Base-by-base conservation (phyloP, 2,797 vertebrate genomes). In the Neosalanx taihuensis region DNA sequence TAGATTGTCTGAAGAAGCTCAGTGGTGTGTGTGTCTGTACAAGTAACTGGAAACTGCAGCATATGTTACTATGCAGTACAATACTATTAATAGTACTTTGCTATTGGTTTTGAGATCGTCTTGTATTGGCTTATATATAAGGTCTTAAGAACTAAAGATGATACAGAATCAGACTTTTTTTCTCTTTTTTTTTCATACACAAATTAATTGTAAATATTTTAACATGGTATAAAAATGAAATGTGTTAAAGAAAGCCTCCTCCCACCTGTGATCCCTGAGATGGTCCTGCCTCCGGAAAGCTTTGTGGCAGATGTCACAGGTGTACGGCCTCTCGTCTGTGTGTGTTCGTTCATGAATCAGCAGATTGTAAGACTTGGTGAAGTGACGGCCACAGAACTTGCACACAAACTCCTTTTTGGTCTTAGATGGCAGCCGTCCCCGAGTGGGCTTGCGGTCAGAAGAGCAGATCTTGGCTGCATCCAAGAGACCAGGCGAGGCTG, bases 361-460 rank as follows among this genome's bases (percentile, higher is more conserved):
- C 74, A 96, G 92, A 81, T 96, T 96, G 85, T 96, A 96, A 31
- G 95, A 96, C 83, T 96, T 96, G 33, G 95, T 96, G 90, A 96
- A 96, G 86, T 96, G 95, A 23, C 95, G 92, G 60, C 95, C 95
- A 37, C 95, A 96, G 88, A 96, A 96, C 85, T 96, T 96, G 89
- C 95, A 96, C 73, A 96, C 94, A 17, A 96, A 96, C 83, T 96
- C 95, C 83, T 96, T 96, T 90, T 96, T 96, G 79, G 95, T 96
- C 91, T 96, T 96, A 77, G 95, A 95, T 0, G 95, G 95, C 80
- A 96, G 88, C 33, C 95, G 91, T 67, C 95, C 95, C 2, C 95
- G 86, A 0, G 93, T 93, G n/a, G 94, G 94, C 87, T 98, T 99
- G 85, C 95, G 95, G 84, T 98, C 96, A 0, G 95, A 93, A 0